These are phyloP conservation scores for Himalopsyche tibetana DNA, from an alignment of 2,888 invertebrate species.

Conservation along the genomic window DNA sequence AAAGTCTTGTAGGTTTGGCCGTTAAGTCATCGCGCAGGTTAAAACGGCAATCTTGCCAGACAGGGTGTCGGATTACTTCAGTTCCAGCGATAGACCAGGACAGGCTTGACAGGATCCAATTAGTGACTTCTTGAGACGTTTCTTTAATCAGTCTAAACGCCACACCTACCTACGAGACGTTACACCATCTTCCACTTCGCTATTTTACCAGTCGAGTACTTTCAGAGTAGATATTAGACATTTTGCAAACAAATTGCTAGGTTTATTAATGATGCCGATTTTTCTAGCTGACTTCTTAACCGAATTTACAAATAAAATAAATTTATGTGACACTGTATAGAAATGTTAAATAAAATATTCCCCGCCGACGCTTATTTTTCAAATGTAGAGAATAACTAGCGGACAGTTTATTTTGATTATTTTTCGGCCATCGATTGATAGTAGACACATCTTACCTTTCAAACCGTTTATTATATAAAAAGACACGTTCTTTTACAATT, in stretches of 20 bases:
- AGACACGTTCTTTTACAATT: no score
- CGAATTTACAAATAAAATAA: no score
- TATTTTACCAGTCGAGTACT: conserved; percentile 1
- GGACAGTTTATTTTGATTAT: no score
- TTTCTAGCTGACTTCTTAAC: no score
- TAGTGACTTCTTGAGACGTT: conserved; percentile 42
- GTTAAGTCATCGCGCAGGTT: conserved; percentile 1
- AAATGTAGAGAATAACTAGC: no score
- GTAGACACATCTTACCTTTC: no score
- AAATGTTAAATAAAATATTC: no score
- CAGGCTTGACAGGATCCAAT: conserved; percentile 40
- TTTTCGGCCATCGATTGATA: no score
- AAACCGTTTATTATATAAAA: no score
- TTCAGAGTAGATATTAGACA: neutral
- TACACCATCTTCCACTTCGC: conserved; percentile 1
- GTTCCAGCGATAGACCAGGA: conserved; percentile 42
- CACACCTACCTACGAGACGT: conserved; percentile 40
- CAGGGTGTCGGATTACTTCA: conserved; percentile 38
- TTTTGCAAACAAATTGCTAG: neutral
- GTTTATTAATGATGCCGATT: neutral
- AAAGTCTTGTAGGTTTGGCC: neutral
- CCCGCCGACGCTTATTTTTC: no score
- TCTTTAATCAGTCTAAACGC: conserved; percentile 39
- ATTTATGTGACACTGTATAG: no score
- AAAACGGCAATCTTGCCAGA: conserved; percentile 37